phyloP scores from a whole-genome alignment of 2,888 invertebrate species.

The Lottia gigantea region DNA sequence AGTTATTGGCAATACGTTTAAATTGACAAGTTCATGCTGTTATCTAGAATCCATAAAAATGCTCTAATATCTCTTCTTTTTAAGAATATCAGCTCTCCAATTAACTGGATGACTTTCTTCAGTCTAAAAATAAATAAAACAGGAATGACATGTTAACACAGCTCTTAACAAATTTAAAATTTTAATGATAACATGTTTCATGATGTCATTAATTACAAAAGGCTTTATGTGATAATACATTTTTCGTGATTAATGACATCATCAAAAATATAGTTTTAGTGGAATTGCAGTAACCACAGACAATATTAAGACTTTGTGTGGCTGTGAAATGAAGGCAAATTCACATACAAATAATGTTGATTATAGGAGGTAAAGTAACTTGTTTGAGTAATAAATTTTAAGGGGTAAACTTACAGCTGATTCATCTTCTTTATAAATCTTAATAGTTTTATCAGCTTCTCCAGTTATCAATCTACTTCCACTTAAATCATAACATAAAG shows the following conservation, averaged over 20 bases:
- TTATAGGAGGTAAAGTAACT: not conserved
- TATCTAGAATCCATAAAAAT: no score
- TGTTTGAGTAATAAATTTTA: not conserved
- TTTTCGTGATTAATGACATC: no score
- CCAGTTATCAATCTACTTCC: constrained; percentile 94
- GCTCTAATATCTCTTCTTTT: constrained; percentile 81
- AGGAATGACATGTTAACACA: not conserved
- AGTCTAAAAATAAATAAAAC: constrained; percentile 72
- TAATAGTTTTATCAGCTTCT: constrained; percentile 99
- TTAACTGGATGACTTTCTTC: constrained; percentile 97
- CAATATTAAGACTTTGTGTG: no score
- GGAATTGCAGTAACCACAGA: no score
- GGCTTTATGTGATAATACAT: no score
- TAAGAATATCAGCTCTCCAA: constrained; percentile 97
- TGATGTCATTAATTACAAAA: no score
- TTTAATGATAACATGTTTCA: no score
- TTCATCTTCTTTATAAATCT: constrained; percentile 98
- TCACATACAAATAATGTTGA: not conserved
- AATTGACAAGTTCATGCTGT: no score
- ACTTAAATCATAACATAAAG: constrained; percentile 94
- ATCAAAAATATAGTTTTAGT: no score
- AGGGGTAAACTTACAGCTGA: constrained; percentile 74
- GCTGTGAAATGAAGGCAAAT: not conserved
- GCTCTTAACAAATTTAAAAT: not conserved
- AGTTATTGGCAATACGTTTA: no score